Conservation (phyloP, 2,888 invertebrate species). For the Protophormia terraenovae region DNA sequence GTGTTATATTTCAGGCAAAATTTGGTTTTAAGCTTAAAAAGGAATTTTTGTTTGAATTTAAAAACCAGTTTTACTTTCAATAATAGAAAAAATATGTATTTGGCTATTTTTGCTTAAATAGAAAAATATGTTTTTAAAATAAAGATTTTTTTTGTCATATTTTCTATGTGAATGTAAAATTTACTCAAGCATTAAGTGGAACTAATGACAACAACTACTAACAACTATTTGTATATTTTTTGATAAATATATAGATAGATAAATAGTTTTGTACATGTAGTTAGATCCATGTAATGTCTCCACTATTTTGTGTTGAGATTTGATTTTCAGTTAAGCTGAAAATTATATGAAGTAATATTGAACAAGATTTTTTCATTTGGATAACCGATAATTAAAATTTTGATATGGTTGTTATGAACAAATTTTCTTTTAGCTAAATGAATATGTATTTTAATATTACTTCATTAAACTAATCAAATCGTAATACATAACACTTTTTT, state of each 20-base stretch:
- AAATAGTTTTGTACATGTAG: too few relatives aligned
- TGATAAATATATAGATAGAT: too few relatives aligned
- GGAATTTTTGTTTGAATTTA: neutral
- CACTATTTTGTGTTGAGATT: neutral
- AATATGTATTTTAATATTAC: too few relatives aligned
- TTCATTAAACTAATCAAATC: too few relatives aligned
- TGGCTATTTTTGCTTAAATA: neutral
- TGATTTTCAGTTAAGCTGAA: neutral
- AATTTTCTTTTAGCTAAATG: too few relatives aligned
- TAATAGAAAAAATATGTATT: neutral
- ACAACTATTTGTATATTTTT: constrained; percentile 39
- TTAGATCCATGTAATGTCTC: constrained; percentile 9
- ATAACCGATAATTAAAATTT: constrained; percentile 44
- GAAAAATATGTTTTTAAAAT: neutral
- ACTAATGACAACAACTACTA: constrained; percentile 68
- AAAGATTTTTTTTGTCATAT: neutral
- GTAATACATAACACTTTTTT: too few relatives aligned
- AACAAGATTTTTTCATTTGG: constrained; percentile 42
- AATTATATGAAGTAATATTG: constrained; percentile 20
- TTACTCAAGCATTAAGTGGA: constrained; percentile 63
- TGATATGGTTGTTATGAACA: constrained; percentile 17
- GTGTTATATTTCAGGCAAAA: neutral
- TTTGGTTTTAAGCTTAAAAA: neutral
- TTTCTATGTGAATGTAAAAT: constrained; percentile 41
- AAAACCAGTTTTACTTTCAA: constrained; percentile 42